phyloP scores from a whole-genome alignment of 2,888 invertebrate species.

The Diarsia dahlii region DNA sequence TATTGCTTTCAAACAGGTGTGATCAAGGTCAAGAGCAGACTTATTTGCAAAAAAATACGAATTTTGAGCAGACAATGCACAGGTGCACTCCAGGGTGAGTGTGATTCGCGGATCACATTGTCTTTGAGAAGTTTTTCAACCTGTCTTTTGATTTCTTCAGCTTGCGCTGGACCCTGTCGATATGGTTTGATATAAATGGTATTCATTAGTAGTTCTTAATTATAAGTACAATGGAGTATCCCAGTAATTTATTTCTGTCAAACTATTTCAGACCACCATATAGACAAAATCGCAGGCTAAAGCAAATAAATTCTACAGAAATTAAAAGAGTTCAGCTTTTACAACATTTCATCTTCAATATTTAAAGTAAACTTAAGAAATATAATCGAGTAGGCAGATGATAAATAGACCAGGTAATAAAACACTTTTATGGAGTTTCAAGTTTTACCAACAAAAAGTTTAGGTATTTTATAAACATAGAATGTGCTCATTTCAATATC shows the following conservation, averaged over 20 bases:
- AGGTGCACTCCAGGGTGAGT: too few relatives aligned
- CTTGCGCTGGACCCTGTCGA: too few relatives aligned
- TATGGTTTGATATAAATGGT: too few relatives aligned
- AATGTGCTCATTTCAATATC: constrained; percentile 36
- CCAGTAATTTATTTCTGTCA: background rate
- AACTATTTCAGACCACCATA: background rate
- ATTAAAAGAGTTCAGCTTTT: background rate
- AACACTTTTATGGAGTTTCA: constrained; percentile 24
- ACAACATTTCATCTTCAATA: background rate
- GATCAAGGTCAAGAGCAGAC: too few relatives aligned
- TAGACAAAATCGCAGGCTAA: background rate
- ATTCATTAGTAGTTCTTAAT: too few relatives aligned
- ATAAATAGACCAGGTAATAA: constrained; percentile 4
- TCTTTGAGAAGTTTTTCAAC: too few relatives aligned
- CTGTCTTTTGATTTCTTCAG: too few relatives aligned
- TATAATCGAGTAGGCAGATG: constrained; percentile 26
- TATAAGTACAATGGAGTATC: background rate
- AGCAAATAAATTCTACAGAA: background rate
- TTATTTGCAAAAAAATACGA: too few relatives aligned
- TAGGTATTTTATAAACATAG: constrained; percentile 7
- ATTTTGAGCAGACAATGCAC: too few relatives aligned
- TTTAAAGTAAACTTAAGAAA: background rate
- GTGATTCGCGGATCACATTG: too few relatives aligned
- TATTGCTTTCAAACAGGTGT: too few relatives aligned
- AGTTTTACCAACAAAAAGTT: constrained; percentile 17